Percentiles rank a stretch among this genome's conserved stretches.
These are phyloP conservation scores for Habroteleia sp. DNA, from an alignment of 2,888 invertebrate genomes.

Conservation along the genomic window DNA sequence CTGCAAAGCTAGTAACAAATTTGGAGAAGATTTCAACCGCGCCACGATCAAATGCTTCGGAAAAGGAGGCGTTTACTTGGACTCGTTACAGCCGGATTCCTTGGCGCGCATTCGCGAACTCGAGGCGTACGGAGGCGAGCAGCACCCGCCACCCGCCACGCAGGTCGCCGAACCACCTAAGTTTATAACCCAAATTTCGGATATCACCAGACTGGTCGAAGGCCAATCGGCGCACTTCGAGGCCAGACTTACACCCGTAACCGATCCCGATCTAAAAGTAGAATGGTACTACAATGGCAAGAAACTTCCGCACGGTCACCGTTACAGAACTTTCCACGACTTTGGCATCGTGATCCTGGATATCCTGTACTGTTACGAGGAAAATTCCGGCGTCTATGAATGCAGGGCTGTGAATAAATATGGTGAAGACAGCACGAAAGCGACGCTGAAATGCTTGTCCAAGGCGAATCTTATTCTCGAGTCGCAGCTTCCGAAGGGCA, in stretches of 20 bases:
- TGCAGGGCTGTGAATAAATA: conserved; percentile 95
- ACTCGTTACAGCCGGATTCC: conserved; percentile 95
- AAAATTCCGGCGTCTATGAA: conserved; percentile 96
- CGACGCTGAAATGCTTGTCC: conserved; percentile 91
- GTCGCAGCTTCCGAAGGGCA: conserved; percentile 96
- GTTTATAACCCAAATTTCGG: conserved; percentile 93
- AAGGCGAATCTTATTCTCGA: conserved; percentile 94
- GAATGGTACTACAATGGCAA: conserved; percentile 98
- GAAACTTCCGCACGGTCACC: conserved; percentile 95
- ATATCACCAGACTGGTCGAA: conserved; percentile 93
- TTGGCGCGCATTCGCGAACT: conserved; percentile 93
- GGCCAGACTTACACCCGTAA: conserved; percentile 95
- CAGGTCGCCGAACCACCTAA: conserved; percentile 91
- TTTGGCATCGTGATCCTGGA: conserved; percentile 98
- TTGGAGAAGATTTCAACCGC: conserved; percentile 93
- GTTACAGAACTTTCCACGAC: conserved; percentile 98
- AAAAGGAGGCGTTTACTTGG: conserved; percentile 92
- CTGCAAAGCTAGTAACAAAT: conserved; percentile 95
- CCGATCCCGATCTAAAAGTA: conserved; percentile 95
- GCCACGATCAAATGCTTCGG: conserved; percentile 93
- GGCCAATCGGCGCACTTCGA: conserved; percentile 96
- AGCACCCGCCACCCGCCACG: conserved; percentile 84
- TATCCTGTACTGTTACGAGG: conserved; percentile 97
- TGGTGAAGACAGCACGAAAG: conserved; percentile 93
- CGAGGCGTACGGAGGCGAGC: conserved; percentile 86